Evolutionary conservation across 2,113 vertebrate species (phyloP).

Genomic region (Ailuropoda melanoleuca): DNA sequence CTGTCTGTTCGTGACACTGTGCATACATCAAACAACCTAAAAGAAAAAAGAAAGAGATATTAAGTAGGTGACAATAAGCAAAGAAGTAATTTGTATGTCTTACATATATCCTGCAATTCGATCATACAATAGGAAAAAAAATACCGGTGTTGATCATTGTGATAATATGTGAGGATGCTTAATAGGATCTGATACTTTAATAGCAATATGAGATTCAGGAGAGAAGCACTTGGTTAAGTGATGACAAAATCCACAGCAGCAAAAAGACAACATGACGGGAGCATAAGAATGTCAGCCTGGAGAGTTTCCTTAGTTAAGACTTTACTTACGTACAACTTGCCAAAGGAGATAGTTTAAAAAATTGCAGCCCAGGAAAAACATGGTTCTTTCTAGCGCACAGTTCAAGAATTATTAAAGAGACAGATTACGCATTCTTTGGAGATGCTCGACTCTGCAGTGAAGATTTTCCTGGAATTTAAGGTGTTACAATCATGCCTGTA

Average conservation of each 20-base stretch:
- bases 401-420: neutral
- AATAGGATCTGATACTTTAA: neutral
- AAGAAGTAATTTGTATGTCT: neutral
- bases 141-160: neutral
- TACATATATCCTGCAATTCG: neutral
- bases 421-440: neutral
- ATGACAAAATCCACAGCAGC: neutral
- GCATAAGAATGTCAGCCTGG: neutral
- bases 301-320: neutral
- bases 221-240: neutral
- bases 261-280: neutral
- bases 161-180: neutral
- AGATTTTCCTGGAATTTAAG: slow-evolving; percentile 44
- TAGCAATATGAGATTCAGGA: neutral
- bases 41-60: slow-evolving; percentile 66
- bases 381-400: slow-evolving; percentile 3
- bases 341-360: slow-evolving; percentile 30
- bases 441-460: neutral
- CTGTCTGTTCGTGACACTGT: slow-evolving; percentile 97
- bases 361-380: neutral
- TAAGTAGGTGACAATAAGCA: slow-evolving; percentile 56
- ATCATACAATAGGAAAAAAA: neutral
- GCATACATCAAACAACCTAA: slow-evolving; percentile 97
- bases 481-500: neutral
- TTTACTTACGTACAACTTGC: neutral